Conservation (phyloP, 1,140 invertebrate genomes). For the Chironomus tepperi region DNA sequence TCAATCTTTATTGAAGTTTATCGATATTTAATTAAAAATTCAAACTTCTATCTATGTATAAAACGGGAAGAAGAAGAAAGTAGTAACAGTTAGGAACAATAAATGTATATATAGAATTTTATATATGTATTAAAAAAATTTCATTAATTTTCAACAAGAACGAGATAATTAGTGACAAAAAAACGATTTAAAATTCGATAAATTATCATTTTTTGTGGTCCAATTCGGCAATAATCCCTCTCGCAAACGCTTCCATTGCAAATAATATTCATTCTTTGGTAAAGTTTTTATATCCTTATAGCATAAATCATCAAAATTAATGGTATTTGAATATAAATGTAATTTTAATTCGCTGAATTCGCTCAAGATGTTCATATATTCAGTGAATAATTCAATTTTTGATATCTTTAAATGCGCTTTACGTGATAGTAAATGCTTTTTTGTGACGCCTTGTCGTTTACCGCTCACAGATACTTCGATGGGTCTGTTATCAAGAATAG, state of each 20-base stretch:
- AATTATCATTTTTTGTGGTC: conserved; percentile 45
- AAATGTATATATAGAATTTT: no score
- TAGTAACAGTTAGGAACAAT: no score
- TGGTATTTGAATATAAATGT: conserved; percentile 30
- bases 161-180: neutral
- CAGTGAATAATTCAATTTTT: conserved; percentile 52
- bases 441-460: conserved; percentile 69
- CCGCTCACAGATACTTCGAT: conserved; percentile 71
- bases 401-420: conserved; percentile 49
- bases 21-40: no score
- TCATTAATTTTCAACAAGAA: neutral
- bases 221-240: conserved; percentile 45
- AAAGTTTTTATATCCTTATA: conserved; percentile 45
- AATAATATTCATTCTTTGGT: conserved; percentile 39
- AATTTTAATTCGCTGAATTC: conserved; percentile 31
- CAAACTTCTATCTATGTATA: no score
- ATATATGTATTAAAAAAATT: neutral
- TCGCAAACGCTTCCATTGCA: conserved; percentile 43
- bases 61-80: no score
- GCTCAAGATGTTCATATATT: conserved; percentile 45
- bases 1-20: no score
- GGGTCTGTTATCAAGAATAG: conserved; percentile 42
- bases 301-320: conserved; percentile 32
- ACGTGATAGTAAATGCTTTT: conserved; percentile 51
- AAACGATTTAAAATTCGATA: conserved; percentile 37